Evolutionary conservation across 2,888 invertebrate genomes (phyloP).

Genomic region (Panorpa germanica): DNA sequence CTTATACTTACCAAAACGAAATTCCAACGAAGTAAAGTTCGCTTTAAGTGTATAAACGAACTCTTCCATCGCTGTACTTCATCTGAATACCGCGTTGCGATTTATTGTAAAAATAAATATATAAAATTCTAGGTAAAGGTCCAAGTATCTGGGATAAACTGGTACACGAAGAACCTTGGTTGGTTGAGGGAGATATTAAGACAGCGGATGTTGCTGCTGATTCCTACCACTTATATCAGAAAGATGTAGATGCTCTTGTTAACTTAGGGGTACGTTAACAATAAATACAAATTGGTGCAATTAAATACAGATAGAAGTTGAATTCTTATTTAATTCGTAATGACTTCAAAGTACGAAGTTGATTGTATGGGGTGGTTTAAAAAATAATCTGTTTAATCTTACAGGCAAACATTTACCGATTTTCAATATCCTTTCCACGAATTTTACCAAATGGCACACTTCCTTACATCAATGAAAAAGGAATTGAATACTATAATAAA

Average conservation of each 20-base stretch:
- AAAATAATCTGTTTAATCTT: too few species aligned
- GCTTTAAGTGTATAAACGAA: too few species aligned
- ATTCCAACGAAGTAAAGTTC: too few species aligned
- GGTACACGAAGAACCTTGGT: conserved; percentile 19
- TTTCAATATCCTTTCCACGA: conserved; percentile 59
- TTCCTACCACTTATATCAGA: conserved; percentile 34
- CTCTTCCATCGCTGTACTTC: too few species aligned
- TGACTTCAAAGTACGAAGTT: too few species aligned
- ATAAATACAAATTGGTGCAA: conserved; percentile 7
- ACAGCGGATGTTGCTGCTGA: conserved; percentile 38
- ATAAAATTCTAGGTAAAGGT: conserved; percentile 30
- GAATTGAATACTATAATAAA: conserved; percentile 40
- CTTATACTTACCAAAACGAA: too few species aligned
- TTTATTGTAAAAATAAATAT: too few species aligned
- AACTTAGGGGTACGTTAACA: conserved; percentile 23
- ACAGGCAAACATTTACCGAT: conserved; percentile 48
- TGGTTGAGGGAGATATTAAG: conserved; percentile 24
- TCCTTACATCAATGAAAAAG: conserved; percentile 35
- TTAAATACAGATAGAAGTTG: too few species aligned
- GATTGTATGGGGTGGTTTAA: too few species aligned
- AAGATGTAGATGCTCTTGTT: conserved; percentile 33
- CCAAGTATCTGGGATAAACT: conserved; percentile 30
- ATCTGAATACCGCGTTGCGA: too few species aligned
- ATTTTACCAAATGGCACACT: conserved; percentile 49
- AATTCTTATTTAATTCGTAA: too few species aligned